Conservation (phyloP, 1,140 invertebrate genomes). For the Pentalonia nigronervosa region DNA sequence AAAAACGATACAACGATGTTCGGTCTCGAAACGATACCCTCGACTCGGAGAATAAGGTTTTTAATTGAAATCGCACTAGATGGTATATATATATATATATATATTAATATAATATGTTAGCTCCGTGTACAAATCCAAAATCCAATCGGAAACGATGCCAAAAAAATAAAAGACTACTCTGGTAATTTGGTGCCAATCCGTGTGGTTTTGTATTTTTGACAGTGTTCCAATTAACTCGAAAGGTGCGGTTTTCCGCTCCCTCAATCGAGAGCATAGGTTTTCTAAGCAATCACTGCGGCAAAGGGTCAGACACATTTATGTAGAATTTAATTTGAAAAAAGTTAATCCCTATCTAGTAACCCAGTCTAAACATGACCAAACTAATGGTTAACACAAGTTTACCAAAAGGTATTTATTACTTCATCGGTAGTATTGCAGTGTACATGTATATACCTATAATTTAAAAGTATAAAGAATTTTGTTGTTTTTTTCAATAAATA, state of each 20-base stretch:
- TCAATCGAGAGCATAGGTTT: neutral
- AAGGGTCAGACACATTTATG: constrained; percentile 23
- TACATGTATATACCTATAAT: neutral
- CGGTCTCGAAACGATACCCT: neutral
- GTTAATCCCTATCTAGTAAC: neutral
- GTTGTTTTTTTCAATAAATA: neutral
- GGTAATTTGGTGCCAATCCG: constrained; percentile 39
- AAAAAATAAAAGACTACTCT: constrained; percentile 10
- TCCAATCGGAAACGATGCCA: constrained; percentile 36
- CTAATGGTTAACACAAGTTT: constrained; percentile 4
- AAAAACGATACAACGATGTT: neutral
- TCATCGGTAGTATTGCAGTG: neutral
- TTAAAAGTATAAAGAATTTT: neutral
- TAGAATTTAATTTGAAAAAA: constrained; percentile 29
- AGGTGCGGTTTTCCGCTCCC: constrained; percentile 1
- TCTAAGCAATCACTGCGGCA: neutral
- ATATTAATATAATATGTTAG: neutral
- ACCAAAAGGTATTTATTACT: neutral
- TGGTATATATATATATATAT: neutral
- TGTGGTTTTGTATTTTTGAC: constrained; percentile 29
- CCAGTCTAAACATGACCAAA: neutral
- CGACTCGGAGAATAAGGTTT: neutral
- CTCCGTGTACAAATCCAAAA: neutral
- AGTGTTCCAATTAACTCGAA: constrained; percentile 20
- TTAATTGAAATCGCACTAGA: neutral